Evolutionary conservation across 1,140 invertebrate species (phyloP), one percentile per base, ranked within the genome.

Genomic region (Pseudachorutes palmiensis): DNA sequence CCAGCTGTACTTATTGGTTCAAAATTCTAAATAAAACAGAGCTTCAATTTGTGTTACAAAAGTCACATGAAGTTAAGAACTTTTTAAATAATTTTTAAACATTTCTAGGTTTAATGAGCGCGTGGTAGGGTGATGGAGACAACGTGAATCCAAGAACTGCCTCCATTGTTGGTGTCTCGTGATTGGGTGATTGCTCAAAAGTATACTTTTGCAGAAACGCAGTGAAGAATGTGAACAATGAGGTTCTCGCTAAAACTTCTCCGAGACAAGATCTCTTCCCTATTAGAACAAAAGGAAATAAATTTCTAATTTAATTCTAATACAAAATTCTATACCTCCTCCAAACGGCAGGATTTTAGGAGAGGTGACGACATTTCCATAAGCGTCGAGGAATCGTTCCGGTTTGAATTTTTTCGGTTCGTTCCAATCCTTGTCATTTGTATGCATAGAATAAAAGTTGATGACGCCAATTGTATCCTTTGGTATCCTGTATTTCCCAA

Each of bases 201-300:
- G 24, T 33, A 30, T 28, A 75, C 16, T 67, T 24, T 32, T 75
- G 74, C 68, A 77, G 31, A 1, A 76, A 36, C 12, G 57, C 61
- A 5, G 72, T 65, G 14, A 76, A 72, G 41, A 73, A 75, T 12
- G 75, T 33, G 67, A 75, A 77, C 0, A 75, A 62, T 31, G 67
- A 51, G 1, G 73, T 72, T 1, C 69, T 64, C n/a, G 76, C 76
- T n/a, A 77, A 62, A 3, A 72, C 63, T 64, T 77, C 76, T 29
- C 76, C 76, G 0, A 69, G 49, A 62, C 76, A 77, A 9, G 66
- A 62, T 51, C 76, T 49, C 60, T 73, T 75, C 12, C 76, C 76
- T 62, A 26, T 16, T 55, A 19, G 9, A 55, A 16, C 5, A 55
- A 16, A 16, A 55, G 24, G 12, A 55, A 55, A 55, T 5, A 5